These are phyloP conservation scores for Pseudopipra pipra DNA, from an alignment of 2,113 vertebrate genomes.

Conservation along the genomic window DNA sequence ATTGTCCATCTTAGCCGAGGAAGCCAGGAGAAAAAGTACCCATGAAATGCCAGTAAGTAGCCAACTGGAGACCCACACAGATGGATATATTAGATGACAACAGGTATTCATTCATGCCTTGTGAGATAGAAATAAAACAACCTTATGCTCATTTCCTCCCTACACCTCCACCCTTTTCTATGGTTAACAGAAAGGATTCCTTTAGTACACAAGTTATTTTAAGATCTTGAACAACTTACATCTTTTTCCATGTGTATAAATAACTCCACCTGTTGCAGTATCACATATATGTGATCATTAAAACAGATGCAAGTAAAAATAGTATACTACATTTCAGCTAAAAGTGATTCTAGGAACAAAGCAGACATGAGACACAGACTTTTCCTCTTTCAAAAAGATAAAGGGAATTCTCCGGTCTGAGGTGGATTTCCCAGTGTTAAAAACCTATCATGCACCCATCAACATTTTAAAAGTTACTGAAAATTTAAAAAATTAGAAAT, in stretches of 20 bases:
- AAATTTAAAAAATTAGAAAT: background rate
- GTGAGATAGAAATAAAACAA: background rate
- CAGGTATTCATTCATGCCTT: background rate
- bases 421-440: background rate
- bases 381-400: background rate
- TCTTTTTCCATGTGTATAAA: conserved; percentile 48
- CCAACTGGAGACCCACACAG: background rate
- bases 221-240: conserved; percentile 47
- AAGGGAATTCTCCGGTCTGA: background rate
- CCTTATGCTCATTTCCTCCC: background rate
- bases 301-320: conserved; percentile 47
- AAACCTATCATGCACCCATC: background rate
- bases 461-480: background rate
- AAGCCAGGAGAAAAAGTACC: background rate
- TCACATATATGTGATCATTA: conserved; percentile 32
- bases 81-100: background rate
- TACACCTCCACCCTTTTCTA: background rate
- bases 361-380: background rate
- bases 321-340: conserved; percentile 9
- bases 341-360: conserved; percentile 37
- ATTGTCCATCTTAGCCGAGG: background rate
- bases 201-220: conserved; percentile 51
- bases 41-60: background rate
- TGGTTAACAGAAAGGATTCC: conserved; percentile 40
- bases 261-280: conserved; percentile 52